Base-by-base conservation (phyloP, 2,113 vertebrate genomes). In the Trinectes maculatus region DNA sequence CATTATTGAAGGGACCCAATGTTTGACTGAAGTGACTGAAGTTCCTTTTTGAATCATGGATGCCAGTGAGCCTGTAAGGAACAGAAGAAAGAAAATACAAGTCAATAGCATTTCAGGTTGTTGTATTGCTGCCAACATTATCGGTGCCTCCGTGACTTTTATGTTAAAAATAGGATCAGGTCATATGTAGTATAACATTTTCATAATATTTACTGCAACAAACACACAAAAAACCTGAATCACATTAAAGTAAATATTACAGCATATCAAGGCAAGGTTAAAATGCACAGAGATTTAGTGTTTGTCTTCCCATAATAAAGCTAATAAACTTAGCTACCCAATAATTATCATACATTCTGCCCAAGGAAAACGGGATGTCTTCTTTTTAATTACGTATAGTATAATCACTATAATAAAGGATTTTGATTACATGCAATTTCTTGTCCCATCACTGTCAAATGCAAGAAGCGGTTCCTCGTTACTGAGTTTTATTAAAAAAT, bases 21-120 rank as follows among this genome's bases (percentile, higher is more conserved):
- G 73, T 83, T 82, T 57, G 64, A 78, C 75, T 82, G 82, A 65
- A 74, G 82, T 85, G 82, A 78, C 62, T 75, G 71, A 77, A 16
- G 71, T 76, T 89, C 54, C 52, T 66, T 67, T 73, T 71, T 60
- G 54, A 65, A 69, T 71, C 59, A 55, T 55, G 60, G 80, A 81
- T 76, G 78, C 74, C 85, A 73, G 43, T 66, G 79, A 85, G 82
- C 87, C 91, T 92, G 84, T 21, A 58, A 70, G 56, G 22, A 73
- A 48, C n/a, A n/a, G 3, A 43, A 77, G 22, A 71, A 64, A 59
- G 62, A 31, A 76, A 68, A 42, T 18, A 3, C 29, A 37, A 19
- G 28, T 37, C 4, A 36, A 2, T n/a, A 16, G 4, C 16, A 24
- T 48, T 62, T 39, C 51, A 26, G 16, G 8, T 25, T 16, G 10